Conservation (phyloP, 2,113 vertebrate species). For the Daubentonia madagascariensis region DNA sequence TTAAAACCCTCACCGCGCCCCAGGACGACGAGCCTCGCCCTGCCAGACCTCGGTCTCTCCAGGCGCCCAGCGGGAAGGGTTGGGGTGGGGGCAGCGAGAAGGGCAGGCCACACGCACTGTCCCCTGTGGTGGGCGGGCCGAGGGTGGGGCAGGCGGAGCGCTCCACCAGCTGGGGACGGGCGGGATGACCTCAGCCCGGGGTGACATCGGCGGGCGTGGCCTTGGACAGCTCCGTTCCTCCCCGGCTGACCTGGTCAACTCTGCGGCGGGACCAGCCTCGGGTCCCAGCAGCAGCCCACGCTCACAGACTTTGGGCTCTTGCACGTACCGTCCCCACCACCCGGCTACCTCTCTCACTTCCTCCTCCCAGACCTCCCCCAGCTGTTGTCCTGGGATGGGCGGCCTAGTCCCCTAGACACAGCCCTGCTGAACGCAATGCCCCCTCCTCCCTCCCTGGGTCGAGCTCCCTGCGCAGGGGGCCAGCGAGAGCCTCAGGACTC, state of each 20-base stretch:
- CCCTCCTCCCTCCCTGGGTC: accelerated
- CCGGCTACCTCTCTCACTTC: neutral
- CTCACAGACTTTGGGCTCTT: neutral
- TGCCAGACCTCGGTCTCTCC: neutral
- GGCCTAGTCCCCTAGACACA: accelerated
- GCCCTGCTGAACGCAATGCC: neutral
- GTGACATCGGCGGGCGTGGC: neutral
- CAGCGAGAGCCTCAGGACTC: neutral
- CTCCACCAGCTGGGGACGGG: neutral
- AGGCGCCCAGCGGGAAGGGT: accelerated
- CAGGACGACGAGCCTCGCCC: too few species aligned
- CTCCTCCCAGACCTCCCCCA: neutral
- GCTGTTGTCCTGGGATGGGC: neutral
- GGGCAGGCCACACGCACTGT: too few species aligned
- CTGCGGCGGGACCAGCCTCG: neutral
- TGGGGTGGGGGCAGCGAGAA: neutral
- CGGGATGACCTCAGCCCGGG: accelerated
- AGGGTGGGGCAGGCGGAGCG: accelerated
- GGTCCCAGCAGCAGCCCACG: neutral
- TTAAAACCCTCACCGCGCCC: neutral
- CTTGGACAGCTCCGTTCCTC: neutral
- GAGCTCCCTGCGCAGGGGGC: neutral
- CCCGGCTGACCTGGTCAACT: accelerated
- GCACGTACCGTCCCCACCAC: neutral
- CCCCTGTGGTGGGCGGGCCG: neutral